These are phyloP conservation scores for Rutpela maculata DNA, from an alignment of 2,888 invertebrate species.

Conservation along the genomic window DNA sequence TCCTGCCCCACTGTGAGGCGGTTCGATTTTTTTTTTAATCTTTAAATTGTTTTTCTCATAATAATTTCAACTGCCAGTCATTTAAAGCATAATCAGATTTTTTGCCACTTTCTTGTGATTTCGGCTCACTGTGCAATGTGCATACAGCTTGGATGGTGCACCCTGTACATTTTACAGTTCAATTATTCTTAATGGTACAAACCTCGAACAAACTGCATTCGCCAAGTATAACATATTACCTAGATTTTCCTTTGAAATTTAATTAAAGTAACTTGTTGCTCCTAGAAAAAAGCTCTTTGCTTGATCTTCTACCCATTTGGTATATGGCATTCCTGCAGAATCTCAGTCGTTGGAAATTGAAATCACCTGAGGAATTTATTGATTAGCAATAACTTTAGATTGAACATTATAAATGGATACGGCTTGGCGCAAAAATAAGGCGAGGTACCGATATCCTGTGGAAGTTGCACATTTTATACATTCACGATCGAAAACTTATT, in stretches of 20 bases:
- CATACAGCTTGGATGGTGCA: no score
- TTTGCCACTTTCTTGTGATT: no score
- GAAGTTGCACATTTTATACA: constrained; percentile 32
- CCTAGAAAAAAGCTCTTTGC: constrained; percentile 21
- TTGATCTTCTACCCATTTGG: constrained; percentile 39
- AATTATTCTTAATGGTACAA: neutral
- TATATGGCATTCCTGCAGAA: constrained; percentile 40
- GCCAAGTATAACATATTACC: neutral
- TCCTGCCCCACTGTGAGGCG: no score
- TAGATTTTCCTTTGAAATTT: constrained; percentile 10
- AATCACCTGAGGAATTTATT: constrained; percentile 55
- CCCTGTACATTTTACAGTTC: neutral
- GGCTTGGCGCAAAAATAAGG: constrained; percentile 44
- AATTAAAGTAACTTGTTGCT: constrained; percentile 41
- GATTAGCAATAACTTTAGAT: constrained; percentile 50
- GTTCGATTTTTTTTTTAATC: no score
- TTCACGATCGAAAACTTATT: constrained; percentile 15
- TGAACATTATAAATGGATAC: constrained; percentile 48
- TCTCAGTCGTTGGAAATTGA: constrained; percentile 44
- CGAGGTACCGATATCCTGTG: constrained; percentile 45
- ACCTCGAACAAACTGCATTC: neutral
- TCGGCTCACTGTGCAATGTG: no score
- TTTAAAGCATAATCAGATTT: no score
- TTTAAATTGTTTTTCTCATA: no score
- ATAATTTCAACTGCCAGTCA: no score